Conservation (phyloP, 2,888 invertebrate species). For the Orgyia antiqua region DNA sequence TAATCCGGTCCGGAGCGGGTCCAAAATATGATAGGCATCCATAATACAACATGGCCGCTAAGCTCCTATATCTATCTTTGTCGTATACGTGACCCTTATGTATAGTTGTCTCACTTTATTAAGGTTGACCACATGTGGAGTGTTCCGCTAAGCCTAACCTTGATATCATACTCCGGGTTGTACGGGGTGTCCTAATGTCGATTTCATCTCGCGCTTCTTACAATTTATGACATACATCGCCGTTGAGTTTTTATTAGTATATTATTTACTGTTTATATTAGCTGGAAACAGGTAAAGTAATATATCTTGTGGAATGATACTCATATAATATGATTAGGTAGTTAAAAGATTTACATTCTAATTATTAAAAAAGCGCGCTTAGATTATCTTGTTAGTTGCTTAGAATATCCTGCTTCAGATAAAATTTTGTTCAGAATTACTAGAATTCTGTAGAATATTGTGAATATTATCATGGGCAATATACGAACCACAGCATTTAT, state of each 20-base stretch:
- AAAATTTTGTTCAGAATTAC: no score
- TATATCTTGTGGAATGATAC: no score
- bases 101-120: conserved; percentile 69
- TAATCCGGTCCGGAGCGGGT: conserved; percentile 75
- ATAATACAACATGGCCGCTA: conserved; percentile 78
- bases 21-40: conserved; percentile 79
- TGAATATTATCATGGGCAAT: no score
- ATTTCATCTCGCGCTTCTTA: conserved; percentile 21
- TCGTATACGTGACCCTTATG: conserved; percentile 39
- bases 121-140: conserved; percentile 78
- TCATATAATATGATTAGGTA: no score
- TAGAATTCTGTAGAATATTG: no score
- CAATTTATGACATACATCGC: conserved; percentile 17
- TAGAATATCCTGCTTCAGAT: no score
- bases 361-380: no score
- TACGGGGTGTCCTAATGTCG: conserved; percentile 53
- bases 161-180: conserved; percentile 73
- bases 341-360: no score
- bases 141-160: conserved; percentile 78
- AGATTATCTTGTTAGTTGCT: no score
- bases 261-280: conserved; percentile 4
- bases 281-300: background rate
- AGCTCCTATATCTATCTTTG: conserved; percentile 62
- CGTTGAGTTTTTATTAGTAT: conserved; percentile 4
- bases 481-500: no score